A percentile compares a stretch with the other conserved stretches of the same genome.
Conservation (phyloP, 2,888 invertebrate genomes). For the Gymnoscelis rufifasciata region DNA sequence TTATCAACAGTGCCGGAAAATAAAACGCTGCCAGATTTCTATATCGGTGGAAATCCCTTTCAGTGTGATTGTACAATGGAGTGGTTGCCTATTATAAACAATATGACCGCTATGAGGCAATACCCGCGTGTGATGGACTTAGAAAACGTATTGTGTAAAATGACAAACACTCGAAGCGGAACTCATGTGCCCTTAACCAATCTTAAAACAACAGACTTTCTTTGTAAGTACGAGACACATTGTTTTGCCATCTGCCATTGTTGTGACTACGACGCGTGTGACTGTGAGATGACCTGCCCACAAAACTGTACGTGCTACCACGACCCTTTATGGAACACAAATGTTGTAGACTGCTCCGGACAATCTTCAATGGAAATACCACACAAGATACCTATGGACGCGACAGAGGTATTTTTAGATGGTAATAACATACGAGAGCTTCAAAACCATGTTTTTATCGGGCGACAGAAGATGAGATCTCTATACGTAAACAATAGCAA, state of each 20-base stretch:
- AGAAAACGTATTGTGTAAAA: slow-evolving; percentile 91
- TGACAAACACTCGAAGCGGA: slow-evolving; percentile 90
- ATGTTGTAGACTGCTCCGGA: slow-evolving; percentile 93
- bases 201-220: slow-evolving; percentile 89
- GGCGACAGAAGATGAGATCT: slow-evolving; percentile 91
- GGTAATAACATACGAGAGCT: slow-evolving; percentile 92
- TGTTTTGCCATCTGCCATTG: slow-evolving; percentile 97
- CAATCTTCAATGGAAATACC: slow-evolving; percentile 89
- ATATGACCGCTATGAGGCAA: slow-evolving; percentile 88
- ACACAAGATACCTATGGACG: slow-evolving; percentile 94
- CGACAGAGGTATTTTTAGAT: slow-evolving; percentile 94
- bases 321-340: slow-evolving; percentile 95
- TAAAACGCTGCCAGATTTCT: slow-evolving; percentile 90
- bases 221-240: slow-evolving; percentile 94
- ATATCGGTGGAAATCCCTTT: slow-evolving; percentile 95
- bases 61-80: slow-evolving; percentile 97
- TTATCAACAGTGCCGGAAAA: slow-evolving; percentile 86
- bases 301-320: slow-evolving; percentile 96
- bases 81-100: slow-evolving; percentile 94
- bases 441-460: slow-evolving; percentile 92
- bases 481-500: slow-evolving; percentile 92
- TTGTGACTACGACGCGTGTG: slow-evolving; percentile 97
- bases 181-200: slow-evolving; percentile 87
- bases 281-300: slow-evolving; percentile 98
- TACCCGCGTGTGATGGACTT: slow-evolving; percentile 94